Evolutionary conservation across 2,113 vertebrate species (phyloP).

Genomic region (Periophthalmus modestus): DNA sequence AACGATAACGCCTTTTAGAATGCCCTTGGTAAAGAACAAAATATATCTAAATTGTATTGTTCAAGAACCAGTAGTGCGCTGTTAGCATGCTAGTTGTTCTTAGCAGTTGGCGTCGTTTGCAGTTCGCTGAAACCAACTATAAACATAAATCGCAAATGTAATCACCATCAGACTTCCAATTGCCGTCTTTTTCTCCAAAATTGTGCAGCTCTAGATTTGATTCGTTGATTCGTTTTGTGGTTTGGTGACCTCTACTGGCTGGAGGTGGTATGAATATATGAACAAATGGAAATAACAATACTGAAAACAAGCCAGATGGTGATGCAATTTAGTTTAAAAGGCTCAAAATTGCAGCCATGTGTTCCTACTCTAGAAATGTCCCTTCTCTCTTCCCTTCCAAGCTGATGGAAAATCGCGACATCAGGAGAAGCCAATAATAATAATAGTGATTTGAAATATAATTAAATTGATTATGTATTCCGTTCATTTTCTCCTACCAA

Average conservation of each 20-base stretch:
- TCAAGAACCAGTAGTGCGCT: no score
- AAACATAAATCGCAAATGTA: no score
- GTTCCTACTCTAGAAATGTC: background rate
- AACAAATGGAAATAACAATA: background rate
- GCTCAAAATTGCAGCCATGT: background rate
- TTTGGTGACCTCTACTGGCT: background rate
- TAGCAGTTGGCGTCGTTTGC: no score
- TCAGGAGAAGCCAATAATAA: background rate
- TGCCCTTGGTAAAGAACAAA: no score
- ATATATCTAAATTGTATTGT: no score
- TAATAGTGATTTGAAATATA: background rate
- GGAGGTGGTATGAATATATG: background rate
- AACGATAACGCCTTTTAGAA: no score
- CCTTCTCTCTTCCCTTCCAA: background rate
- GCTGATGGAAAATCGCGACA: background rate
- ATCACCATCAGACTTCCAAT: no score
- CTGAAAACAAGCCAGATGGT: background rate
- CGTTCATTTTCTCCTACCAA: background rate
- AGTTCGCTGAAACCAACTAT: no score
- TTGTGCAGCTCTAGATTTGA: no score
- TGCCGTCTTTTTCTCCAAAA: no score
- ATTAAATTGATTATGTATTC: background rate
- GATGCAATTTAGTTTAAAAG: background rate
- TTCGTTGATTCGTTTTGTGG: no score
- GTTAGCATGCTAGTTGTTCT: no score